Conservation (phyloP, 2,888 invertebrate genomes). For the Lithosia quadra region DNA sequence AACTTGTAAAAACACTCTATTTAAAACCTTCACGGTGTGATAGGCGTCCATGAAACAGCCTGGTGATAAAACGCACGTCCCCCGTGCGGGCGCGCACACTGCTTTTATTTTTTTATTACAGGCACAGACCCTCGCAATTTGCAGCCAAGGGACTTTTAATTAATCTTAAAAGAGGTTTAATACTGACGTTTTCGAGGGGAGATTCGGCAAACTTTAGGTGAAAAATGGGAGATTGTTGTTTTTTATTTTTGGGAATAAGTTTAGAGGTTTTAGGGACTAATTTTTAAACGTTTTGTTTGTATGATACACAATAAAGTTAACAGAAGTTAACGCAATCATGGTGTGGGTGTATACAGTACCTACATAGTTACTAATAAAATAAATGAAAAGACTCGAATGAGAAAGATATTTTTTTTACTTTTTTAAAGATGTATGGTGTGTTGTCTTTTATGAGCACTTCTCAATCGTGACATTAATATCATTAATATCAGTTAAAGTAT, state of each 20-base stretch:
- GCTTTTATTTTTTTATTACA: constrained; percentile 42
- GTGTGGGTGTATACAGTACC: background rate
- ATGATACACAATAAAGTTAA: too few relatives aligned
- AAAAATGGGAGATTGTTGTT: constrained; percentile 8
- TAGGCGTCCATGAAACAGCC: constrained; percentile 30
- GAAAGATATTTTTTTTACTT: too few relatives aligned
- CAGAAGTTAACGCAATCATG: background rate
- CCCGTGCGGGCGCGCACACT: constrained; percentile 48
- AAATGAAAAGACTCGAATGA: too few relatives aligned
- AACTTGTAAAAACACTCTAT: too few relatives aligned
- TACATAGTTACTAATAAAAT: too few relatives aligned
- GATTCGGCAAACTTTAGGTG: constrained; percentile 3
- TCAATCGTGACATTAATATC: too few relatives aligned
- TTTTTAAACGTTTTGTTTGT: background rate
- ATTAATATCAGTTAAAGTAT: background rate
- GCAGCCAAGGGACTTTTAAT: constrained; percentile 47
- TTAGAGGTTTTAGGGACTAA: background rate
- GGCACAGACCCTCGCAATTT: constrained; percentile 32
- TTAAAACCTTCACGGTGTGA: constrained; percentile 35
- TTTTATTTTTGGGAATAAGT: background rate
- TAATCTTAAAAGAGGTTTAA: constrained; percentile 55
- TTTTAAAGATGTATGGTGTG: too few relatives aligned
- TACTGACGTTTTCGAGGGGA: constrained; percentile 35
- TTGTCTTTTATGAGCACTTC: too few relatives aligned
- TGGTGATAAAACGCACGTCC: constrained; percentile 34